Evolutionary conservation across 2,888 invertebrate species (phyloP).

Genomic region (Hypomecis punctinalis): DNA sequence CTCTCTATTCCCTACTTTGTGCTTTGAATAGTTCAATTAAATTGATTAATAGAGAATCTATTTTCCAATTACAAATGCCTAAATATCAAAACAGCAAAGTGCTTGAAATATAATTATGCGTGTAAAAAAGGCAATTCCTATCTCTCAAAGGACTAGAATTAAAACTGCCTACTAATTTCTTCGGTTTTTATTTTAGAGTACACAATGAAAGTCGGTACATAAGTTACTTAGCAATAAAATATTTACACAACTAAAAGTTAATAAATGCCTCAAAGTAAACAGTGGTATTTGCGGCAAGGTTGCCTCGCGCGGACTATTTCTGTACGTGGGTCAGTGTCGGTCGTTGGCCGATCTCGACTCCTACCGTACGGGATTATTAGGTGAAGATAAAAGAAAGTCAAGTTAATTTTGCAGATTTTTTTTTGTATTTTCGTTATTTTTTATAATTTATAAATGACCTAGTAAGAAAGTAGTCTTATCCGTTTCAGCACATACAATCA

Average conservation of each 20-base stretch:
- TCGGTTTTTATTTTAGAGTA: conserved; percentile 33
- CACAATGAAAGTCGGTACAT: conserved; percentile 31
- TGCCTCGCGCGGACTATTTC: conserved; percentile 58
- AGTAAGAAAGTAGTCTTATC: conserved; percentile 86
- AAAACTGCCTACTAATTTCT: conserved; percentile 27
- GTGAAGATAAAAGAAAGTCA: conserved; percentile 60
- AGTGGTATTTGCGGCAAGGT: conserved; percentile 48
- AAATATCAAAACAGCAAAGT: no score
- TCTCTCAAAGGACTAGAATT: conserved; percentile 19
- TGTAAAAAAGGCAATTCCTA: no score
- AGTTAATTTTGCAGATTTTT: conserved; percentile 79
- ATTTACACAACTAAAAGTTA: conserved; percentile 37
- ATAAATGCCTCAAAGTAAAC: conserved; percentile 34
- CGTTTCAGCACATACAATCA: conserved; percentile 86
- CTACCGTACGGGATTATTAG: conserved; percentile 23
- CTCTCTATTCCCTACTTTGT: no score
- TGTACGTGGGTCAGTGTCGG: conserved; percentile 74
- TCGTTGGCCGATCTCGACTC: conserved; percentile 45
- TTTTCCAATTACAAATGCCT: no score
- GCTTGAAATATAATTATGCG: no score
- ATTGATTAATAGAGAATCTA: no score
- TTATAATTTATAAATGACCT: conserved; percentile 86
- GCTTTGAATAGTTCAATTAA: no score
- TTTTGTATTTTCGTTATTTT: conserved; percentile 80
- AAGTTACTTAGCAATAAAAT: conserved; percentile 36